A percentile compares a stretch with the other conserved stretches of the same genome.
phyloP scores from a whole-genome alignment of 2,888 invertebrate species.

The Ophioninae sp. region DNA sequence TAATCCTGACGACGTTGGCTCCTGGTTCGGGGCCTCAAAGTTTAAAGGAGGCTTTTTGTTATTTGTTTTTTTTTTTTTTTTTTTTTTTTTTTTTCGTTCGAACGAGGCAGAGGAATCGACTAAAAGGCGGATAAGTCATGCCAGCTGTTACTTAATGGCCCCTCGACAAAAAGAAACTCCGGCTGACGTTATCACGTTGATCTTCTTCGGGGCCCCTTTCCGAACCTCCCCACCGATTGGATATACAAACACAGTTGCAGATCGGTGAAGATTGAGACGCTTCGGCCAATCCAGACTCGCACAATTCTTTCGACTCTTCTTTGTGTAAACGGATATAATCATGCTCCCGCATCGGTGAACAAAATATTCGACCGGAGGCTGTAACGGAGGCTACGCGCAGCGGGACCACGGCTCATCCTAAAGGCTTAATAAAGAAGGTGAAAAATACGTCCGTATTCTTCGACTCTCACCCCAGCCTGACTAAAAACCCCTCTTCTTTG shows the following conservation, averaged over 20 bases:
- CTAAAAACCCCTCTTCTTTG: constrained; percentile 18
- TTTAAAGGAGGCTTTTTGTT: neutral
- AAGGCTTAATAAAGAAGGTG: neutral
- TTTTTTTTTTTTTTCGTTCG: constrained; percentile 1
- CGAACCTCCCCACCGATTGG: neutral
- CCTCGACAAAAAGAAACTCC: constrained; percentile 68
- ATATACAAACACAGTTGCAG: neutral
- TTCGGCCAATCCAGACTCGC: neutral
- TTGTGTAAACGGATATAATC: neutral
- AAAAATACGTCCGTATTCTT: neutral
- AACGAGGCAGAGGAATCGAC: neutral
- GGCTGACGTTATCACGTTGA: constrained; percentile 73
- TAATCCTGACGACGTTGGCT: neutral
- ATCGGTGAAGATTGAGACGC: constrained; percentile 18
- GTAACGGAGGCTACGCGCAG: neutral
- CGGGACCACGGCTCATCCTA: neutral
- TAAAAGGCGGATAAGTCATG: constrained; percentile 65
- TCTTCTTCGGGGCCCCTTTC: constrained; percentile 60
- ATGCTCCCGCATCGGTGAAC: neutral
- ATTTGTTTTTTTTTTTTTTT: neutral
- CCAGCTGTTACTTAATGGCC: constrained; percentile 71
- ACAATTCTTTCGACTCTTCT: neutral
- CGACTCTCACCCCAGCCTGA: neutral
- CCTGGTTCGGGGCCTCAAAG: neutral
- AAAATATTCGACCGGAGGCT: neutral